Evolutionary conservation across 2,113 vertebrate species (phyloP).

Genomic region (Crotalus horridus): DNA sequence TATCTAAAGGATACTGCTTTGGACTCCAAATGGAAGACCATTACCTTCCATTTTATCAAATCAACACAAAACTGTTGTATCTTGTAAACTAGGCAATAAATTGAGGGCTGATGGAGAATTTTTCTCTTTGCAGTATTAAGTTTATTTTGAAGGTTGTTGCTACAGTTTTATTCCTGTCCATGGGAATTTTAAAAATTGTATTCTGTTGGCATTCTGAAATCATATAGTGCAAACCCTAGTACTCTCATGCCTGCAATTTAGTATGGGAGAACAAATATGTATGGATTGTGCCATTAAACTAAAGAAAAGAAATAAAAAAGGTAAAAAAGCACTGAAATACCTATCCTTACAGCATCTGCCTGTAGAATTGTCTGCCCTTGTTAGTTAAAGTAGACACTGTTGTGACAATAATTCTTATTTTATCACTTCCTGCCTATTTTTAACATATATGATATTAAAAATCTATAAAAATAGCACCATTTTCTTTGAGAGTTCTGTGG

Average conservation of each 20-base stretch:
- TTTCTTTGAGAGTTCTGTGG: not conserved
- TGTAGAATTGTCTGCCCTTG: not conserved
- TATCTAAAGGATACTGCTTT: not conserved
- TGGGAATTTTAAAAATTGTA: not conserved
- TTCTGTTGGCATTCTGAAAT: not conserved
- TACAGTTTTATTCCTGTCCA: not conserved
- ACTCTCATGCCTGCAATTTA: not conserved
- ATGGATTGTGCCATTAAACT: not conserved
- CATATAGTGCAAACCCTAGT: not conserved
- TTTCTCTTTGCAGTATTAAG: not conserved
- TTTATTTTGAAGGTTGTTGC: not conserved
- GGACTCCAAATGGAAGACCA: not conserved
- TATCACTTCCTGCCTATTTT: conserved; percentile 9
- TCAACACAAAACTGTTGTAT: not conserved
- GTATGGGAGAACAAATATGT: not conserved
- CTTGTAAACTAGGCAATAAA: not conserved
- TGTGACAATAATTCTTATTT: conserved; percentile 5
- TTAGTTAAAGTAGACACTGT: not conserved
- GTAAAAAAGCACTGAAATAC: not conserved
- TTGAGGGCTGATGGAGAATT: not conserved
- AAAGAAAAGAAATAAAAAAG: not conserved
- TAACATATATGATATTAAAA: conserved; percentile 4
- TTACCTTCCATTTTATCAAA: not conserved
- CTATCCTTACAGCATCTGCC: not conserved
- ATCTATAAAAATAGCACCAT: conserved; percentile 4